These are phyloP conservation scores for Drosophila pallidifrons DNA, from an alignment of 1,140 invertebrate genomes.

Conservation along the genomic window DNA sequence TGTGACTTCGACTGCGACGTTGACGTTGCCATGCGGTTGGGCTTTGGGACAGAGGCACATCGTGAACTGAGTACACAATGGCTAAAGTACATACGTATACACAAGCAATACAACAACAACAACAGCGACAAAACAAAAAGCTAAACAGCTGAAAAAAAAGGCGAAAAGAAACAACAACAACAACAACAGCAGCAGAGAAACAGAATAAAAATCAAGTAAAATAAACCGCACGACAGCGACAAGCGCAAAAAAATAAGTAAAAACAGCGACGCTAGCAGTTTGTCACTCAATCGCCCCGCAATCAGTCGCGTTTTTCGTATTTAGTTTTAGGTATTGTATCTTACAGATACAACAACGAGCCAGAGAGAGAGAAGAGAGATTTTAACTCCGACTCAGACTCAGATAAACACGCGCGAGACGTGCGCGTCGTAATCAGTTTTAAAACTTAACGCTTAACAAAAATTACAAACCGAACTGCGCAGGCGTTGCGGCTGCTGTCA, in stretches of 20 bases:
- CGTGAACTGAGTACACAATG: slow-evolving; percentile 81
- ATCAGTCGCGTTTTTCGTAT: slow-evolving; percentile 64
- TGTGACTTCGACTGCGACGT: slow-evolving; percentile 9
- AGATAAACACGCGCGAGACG: slow-evolving; percentile 27
- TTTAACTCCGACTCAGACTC: neutral
- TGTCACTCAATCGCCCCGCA: slow-evolving; percentile 79
- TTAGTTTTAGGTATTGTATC: slow-evolving; percentile 47
- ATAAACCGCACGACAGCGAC: slow-evolving; percentile 64
- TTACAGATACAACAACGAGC: slow-evolving; percentile 40
- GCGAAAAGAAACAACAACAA: slow-evolving; percentile 14
- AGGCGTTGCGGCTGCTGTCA: slow-evolving; percentile 54
- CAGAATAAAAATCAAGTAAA: slow-evolving; percentile 58
- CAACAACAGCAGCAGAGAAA: slow-evolving; percentile 13
- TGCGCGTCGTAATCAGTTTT: slow-evolving; percentile 32
- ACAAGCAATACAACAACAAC: slow-evolving; percentile 29
- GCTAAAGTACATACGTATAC: slow-evolving; percentile 74
- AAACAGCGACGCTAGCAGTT: slow-evolving; percentile 74
- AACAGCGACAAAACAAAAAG: slow-evolving; percentile 28
- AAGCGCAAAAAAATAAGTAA: slow-evolving; percentile 58
- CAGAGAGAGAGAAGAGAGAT: neutral
- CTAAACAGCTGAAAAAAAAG: slow-evolving; percentile 35
- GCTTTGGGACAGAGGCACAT: slow-evolving; percentile 48
- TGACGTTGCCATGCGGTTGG: slow-evolving; percentile 54
- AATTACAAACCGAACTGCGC: slow-evolving; percentile 45
- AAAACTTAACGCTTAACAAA: slow-evolving; percentile 4